phyloP scores from a whole-genome alignment of 2,797 vertebrate species.

The Rhinichthys osculus region DNA sequence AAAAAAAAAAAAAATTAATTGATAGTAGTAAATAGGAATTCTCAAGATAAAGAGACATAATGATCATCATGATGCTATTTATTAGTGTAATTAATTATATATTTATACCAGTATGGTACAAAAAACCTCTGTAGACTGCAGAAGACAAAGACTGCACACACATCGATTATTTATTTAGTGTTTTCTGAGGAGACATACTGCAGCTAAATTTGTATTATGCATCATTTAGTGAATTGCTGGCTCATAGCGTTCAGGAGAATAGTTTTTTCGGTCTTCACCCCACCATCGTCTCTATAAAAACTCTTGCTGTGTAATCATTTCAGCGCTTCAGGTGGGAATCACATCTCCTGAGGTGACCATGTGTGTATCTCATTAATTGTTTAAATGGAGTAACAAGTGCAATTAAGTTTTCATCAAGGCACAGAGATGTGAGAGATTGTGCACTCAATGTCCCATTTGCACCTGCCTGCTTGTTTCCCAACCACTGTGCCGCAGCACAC shows the following conservation, averaged over 20 bases:
- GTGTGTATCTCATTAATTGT: neutral
- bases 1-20: no score
- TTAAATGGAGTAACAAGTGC: neutral
- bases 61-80: neutral
- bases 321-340: neutral
- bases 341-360: neutral
- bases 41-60: neutral
- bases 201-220: neutral
- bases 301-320: constrained; percentile 10
- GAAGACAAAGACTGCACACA: neutral
- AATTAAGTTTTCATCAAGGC: neutral
- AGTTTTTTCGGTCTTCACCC: neutral
- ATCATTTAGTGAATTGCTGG: neutral
- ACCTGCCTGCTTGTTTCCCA: neutral
- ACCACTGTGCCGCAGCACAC: no score
- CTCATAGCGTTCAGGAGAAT: neutral
- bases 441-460: neutral
- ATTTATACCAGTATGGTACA: neutral
- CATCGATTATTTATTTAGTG: neutral
- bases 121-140: no score
- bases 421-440: neutral
- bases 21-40: neutral
- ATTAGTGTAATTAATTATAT: neutral
- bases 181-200: neutral
- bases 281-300: neutral